Evolutionary conservation across 2,797 vertebrate genomes (phyloP), one percentile per base, ranked within the genome.

Genomic region (Ceryle rudis): DNA sequence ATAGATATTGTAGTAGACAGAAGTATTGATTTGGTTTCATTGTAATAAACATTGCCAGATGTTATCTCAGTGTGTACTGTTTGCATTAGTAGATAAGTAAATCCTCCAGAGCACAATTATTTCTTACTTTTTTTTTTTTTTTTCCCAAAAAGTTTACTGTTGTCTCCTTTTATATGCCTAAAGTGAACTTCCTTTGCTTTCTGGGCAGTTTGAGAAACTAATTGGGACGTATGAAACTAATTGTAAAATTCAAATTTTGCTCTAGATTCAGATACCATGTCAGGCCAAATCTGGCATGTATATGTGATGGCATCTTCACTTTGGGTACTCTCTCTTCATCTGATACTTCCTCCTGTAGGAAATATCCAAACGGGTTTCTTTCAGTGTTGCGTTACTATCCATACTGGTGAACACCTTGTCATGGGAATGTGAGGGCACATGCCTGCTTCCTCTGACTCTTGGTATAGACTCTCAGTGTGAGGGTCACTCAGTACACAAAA

Each of bases 1-100:
- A 92, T 52, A 95, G 57, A 86, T 92, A 94, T 25, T 86, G 51
- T 71, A 92, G 88, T 74, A 95, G 94, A 96, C 86, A 90, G 93
- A 94, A 72, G 71, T 96, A 97, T 95, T 89, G 96, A 94, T 95
- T 94, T 0, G 42, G 26, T 88, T 96, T 95, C 93, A 54, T 61
- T 89, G 86, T 73, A 77, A 90, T 92, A 94, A 96, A 90, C 88
- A 62, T 85, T 89, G 94, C 90, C 93, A 95, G 95, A 93, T 97
- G 88, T 95, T 96, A 90, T 95, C 93, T 95, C 81, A 87, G 81
- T 90, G 85, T 94, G 82, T 93, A 89, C 73, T 91, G 87, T 95
- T 93, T 91, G 79, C 85, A 67, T 96, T 90, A 84, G 91, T 95
- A 96, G 95, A 86, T 89, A 96, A 95, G 94, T 81, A 94, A 96